Conservation (phyloP, 1,140 invertebrate genomes). For the Ectropis grisescens region DNA sequence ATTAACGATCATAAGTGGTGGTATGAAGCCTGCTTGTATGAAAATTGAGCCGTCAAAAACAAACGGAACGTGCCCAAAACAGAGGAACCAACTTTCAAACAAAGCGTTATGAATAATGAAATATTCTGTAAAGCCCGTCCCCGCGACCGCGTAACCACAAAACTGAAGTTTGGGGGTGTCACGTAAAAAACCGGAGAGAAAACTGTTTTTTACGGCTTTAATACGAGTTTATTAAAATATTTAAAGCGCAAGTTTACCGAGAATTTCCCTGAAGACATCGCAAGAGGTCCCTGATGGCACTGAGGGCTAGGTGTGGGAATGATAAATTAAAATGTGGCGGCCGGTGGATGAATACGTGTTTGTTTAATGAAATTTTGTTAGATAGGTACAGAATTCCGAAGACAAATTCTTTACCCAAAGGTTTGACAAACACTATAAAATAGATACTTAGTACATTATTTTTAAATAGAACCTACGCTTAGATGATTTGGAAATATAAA, state of each 20-base stretch:
- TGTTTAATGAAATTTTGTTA: slow-evolving; percentile 32
- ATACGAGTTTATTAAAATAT: slow-evolving; percentile 69
- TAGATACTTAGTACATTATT: too few relatives aligned
- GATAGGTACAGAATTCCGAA: too few relatives aligned
- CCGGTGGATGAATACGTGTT: slow-evolving; percentile 25
- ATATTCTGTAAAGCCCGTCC: slow-evolving; percentile 33
- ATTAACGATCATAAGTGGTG: too few relatives aligned
- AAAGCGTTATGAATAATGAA: slow-evolving; percentile 65
- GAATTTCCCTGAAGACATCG: slow-evolving; percentile 62
- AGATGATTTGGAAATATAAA: too few relatives aligned
- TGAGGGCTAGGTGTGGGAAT: slow-evolving; percentile 42
- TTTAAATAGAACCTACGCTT: too few relatives aligned
- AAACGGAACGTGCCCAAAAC: slow-evolving; percentile 40
- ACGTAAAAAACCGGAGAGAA: slow-evolving; percentile 43
- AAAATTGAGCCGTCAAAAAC: slow-evolving; percentile 36
- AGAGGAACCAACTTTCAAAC: slow-evolving; percentile 37
- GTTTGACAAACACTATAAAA: too few relatives aligned
- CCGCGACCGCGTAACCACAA: slow-evolving; percentile 23
- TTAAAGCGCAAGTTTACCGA: slow-evolving; percentile 60
- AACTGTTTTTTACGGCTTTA: slow-evolving; percentile 65
- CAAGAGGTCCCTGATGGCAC: slow-evolving; percentile 43
- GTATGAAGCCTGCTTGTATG: too few relatives aligned
- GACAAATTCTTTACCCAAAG: too few relatives aligned
- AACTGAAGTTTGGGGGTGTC: slow-evolving; percentile 41
- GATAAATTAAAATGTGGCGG: slow-evolving; percentile 56